Evolutionary conservation across 1,140 invertebrate species (phyloP), one percentile per base, ranked within the genome.

Genomic region (Hesperophylax magnus): DNA sequence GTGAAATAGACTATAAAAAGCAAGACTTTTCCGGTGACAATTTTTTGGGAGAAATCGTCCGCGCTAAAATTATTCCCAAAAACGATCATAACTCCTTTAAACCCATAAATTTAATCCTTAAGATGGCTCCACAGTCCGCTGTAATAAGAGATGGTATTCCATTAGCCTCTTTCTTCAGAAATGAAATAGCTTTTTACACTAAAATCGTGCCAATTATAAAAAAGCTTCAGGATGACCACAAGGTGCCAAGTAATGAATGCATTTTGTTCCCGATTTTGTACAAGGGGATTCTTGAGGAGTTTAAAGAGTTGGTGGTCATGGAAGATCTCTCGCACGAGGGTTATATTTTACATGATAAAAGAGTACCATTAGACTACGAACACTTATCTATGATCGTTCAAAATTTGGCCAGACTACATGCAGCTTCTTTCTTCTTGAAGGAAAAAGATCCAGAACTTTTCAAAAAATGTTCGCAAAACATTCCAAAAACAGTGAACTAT

Each of bases 371-470:
- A 1, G 85, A 92, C 61, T 82, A 89, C 15, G 85, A 89, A 1
- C 89, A 91, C 75, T 85, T 91, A 0, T 87, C 88, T 18, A 78
- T 86, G 7, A 89, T 91, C 0, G 86, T 92, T 0, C 89, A 89
- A 27, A 88, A 88, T 15, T 82, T 92, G 18, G 92, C 91, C 0
- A 88, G 89, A 14, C 91, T 91, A 81, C 92, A 92, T 81, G 91
- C 91, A 1, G 47, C 85, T 0, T 87, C 87, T 20, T 83, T 83
- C 31, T 39, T 34, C 4, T 27, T 83, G 53, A 83, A 81, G n/a
- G 47, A 78, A 69, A 15, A 47, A 6, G 24, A 83, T 31, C 27
- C 58, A 18, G n/a, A n/a, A 17, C 18, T 39, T 15, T 67, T 67
- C 18, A 67, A 39, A 5, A 15, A 1, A n/a, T 34, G 24, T 6